These are phyloP conservation scores for Parauchenoglanis punctatus DNA, from an alignment of 2,797 vertebrate genomes.

Conservation along the genomic window DNA sequence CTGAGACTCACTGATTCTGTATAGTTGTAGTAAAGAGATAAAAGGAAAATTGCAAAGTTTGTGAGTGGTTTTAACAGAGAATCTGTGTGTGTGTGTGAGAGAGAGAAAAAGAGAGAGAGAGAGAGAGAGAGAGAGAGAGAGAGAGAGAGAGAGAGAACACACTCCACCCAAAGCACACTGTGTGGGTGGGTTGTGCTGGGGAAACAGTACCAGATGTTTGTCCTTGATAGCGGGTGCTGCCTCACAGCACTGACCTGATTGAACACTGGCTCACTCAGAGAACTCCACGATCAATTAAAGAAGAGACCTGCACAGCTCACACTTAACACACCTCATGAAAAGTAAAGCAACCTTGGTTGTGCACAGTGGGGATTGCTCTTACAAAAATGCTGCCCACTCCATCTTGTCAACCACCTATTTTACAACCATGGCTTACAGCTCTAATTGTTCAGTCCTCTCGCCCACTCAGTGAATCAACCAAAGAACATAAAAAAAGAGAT, in stretches of 20 bases:
- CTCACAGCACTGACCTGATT: slow-evolving; percentile 38
- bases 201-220: slow-evolving; percentile 52
- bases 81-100: too few species aligned
- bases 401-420: slow-evolving; percentile 50
- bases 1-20: neutral
- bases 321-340: slow-evolving; percentile 36
- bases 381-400: slow-evolving; percentile 46
- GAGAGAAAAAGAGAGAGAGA: neutral
- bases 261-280: slow-evolving; percentile 39
- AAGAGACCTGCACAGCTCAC: slow-evolving; percentile 13
- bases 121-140: neutral
- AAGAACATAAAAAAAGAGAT: slow-evolving; percentile 25
- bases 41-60: neutral
- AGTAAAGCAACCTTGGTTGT: slow-evolving; percentile 45
- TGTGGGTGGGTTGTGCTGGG: slow-evolving; percentile 27
- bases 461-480: slow-evolving; percentile 41
- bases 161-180: slow-evolving; percentile 43
- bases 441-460: slow-evolving; percentile 39
- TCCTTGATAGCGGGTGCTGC: slow-evolving; percentile 55
- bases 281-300: slow-evolving; percentile 54
- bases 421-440: slow-evolving; percentile 33
- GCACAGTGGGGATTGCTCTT: slow-evolving; percentile 28
- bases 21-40: neutral
- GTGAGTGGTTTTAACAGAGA: neutral
- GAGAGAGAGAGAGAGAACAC: slow-evolving; percentile 38